Evolutionary conservation across 1,140 invertebrate species (phyloP), one percentile per base, ranked within the genome.

Genomic region (Musca domestica): DNA sequence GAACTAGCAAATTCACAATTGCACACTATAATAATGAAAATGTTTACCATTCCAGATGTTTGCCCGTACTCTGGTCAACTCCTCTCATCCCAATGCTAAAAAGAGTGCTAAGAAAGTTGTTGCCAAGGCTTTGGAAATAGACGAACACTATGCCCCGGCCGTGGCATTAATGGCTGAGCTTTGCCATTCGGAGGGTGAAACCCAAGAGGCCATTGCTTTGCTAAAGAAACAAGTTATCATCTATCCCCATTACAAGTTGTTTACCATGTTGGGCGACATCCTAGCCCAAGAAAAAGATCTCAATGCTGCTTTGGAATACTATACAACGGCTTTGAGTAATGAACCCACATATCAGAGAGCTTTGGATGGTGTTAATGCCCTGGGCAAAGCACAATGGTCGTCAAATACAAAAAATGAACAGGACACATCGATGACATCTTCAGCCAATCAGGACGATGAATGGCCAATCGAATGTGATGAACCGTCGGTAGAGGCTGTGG

Each of bases 71-170:
- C 34, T 79, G 7, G 70, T 78, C 19, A 66, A 70, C 6, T 71
- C 70, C 0, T 52, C 52, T 0, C 71, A 72, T 70, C 65, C 70
- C 3, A 23, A 56, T 5, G 68, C 69, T 1, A 75, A 72, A 56
- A 71, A 70, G 54, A 73, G 68, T 12, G 77, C 77, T 2, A 73
- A 72, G 14, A 74, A 72, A 47, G 75, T 78, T 30, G 71, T 74
- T 17, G 71, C 76, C 27, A 76, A 74, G 47, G 72, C 77, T 0
- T 54, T 81, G 22, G 68, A 75, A 46, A 72, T 81, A 20, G 77
- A 81, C 70, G 72, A 73, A 17, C 72, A 73, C 34, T 78, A 81
- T 69, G 68, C 71, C 12, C 75, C 76, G 0, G 80, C 73, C 12
- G 74, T 81, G 5, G 69, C 71, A 0, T 47, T 81, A 0, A 69